Base-by-base conservation (phyloP, 2,113 vertebrate species). In the Tetrao urogallus region DNA sequence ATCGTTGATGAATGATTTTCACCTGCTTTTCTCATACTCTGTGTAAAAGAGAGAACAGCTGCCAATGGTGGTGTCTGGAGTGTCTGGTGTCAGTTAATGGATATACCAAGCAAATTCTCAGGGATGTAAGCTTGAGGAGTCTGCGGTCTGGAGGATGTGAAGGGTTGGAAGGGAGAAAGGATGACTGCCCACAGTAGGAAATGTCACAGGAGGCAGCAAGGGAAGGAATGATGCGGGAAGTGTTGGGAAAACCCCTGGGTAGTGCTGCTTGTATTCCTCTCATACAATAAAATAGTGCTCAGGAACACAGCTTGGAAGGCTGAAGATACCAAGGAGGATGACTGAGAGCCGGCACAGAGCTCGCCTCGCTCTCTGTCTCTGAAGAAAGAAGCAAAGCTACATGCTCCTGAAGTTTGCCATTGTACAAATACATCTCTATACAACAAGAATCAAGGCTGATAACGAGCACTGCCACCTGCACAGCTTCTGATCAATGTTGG, bases 231-330 rank as follows among this genome's bases (percentile, higher is more conserved):
- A 28, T 60, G 20, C n/a, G 21, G 57, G 18, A 28, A 12, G 7
- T 40, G 16, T 38, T 25, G 40, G 22, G 3, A 27, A 40, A 52
- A 15, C 5, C 9, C 10, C 21, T 25, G 61, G 25, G 8, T 13
- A 2, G 18, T 42, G 19, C 52, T 56, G 11, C 21, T 60, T 22
- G 17, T 43, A 36, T 11, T 64, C 57, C 4, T 36, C 7, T 1
- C 3, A 1, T 47, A 63, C 58, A 5, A 0, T 28, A 24, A 50
- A 75, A 18, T 3, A 3, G 14, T 7, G 36, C 17, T 73, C 27
- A 36, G 36, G 36, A 77, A 9, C 0, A 0, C 0, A 1, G 18
- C 8, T 18, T 42, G 66, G 38, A 50, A 64, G 24, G 21, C 74
- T 77, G 91, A 45, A 58, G 42, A 6, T 32, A 4, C 67, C 57